phyloP scores from a whole-genome alignment of 2,888 invertebrate species.

The Torymus auratus region DNA sequence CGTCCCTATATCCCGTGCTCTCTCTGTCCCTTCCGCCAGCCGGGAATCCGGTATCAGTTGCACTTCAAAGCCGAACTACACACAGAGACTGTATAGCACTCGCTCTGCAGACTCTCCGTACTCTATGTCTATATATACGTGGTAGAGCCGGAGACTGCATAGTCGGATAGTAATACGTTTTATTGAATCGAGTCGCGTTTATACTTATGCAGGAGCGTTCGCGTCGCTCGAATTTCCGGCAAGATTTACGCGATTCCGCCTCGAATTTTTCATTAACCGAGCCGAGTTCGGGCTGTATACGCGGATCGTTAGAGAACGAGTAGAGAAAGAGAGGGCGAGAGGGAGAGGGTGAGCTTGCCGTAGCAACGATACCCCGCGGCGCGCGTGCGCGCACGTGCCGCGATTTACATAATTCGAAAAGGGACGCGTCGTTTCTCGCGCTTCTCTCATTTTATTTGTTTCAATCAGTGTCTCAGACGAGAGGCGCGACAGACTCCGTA shows the following conservation, averaged over 20 bases:
- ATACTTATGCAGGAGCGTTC: conserved; percentile 38
- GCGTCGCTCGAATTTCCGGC: conserved; percentile 38
- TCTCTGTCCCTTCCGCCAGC: neutral
- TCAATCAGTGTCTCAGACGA: conserved; percentile 39
- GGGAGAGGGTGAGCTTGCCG: conserved; percentile 2
- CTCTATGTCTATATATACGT: too few relatives aligned
- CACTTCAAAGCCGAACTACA: conserved; percentile 40
- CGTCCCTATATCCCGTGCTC: neutral
- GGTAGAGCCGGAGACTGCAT: too few relatives aligned
- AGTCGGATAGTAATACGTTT: neutral
- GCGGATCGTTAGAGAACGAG: too few relatives aligned
- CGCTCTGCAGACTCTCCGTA: too few relatives aligned
- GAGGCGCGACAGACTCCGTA: neutral
- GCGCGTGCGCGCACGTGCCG: conserved; percentile 46
- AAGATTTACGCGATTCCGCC: conserved; percentile 51
- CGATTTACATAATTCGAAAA: conserved; percentile 55
- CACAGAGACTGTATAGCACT: too few relatives aligned
- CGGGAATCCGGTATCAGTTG: conserved; percentile 44
- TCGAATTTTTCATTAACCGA: conserved; percentile 55
- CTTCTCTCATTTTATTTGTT: conserved; percentile 48
- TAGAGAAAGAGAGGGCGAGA: neutral
- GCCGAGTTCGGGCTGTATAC: neutral
- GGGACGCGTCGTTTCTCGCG: conserved; percentile 11
- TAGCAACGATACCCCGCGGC: conserved; percentile 50
- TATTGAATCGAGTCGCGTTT: conserved; percentile 38